These are phyloP conservation scores for Thelaira solivaga DNA, from an alignment of 2,888 invertebrate species.

Conservation along the genomic window DNA sequence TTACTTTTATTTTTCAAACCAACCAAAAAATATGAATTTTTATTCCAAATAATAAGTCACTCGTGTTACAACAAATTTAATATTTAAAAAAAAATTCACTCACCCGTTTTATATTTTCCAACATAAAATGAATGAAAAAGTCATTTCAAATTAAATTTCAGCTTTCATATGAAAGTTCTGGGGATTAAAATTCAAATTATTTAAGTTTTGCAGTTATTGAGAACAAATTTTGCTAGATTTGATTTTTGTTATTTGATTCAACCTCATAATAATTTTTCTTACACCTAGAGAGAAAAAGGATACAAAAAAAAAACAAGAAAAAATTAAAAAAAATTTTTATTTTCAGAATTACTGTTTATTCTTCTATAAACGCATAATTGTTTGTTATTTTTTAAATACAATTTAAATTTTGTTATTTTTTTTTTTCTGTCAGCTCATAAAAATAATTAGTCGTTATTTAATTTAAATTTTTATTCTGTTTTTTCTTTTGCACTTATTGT, in stretches of 20 bases:
- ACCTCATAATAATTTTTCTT: background rate
- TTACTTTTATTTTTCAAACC: no score
- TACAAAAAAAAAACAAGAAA: background rate
- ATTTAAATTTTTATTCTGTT: background rate
- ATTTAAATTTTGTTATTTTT: conserved; percentile 1
- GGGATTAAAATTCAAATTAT: background rate
- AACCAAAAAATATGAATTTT: no score
- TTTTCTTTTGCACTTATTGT: conserved; percentile 45
- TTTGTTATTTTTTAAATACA: background rate
- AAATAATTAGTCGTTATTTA: background rate
- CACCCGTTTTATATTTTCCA: no score
- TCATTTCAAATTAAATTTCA: no score
- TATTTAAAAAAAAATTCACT: no score
- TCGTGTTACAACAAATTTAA: no score
- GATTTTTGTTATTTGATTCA: conserved; percentile 6
- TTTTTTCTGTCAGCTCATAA: background rate
- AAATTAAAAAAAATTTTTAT: background rate
- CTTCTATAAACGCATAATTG: conserved; percentile 14
- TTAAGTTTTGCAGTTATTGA: conserved; percentile 23
- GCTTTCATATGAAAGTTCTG: no score
- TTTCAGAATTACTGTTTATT: background rate
- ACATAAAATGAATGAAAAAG: no score
- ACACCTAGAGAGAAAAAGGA: background rate
- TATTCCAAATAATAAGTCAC: no score
- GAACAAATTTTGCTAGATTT: conserved; percentile 13